A percentile compares a stretch with the other conserved stretches of the same genome.
These are phyloP conservation scores for Notocelia uddmanniana DNA, from an alignment of 2,888 invertebrate species.

Conservation along the genomic window DNA sequence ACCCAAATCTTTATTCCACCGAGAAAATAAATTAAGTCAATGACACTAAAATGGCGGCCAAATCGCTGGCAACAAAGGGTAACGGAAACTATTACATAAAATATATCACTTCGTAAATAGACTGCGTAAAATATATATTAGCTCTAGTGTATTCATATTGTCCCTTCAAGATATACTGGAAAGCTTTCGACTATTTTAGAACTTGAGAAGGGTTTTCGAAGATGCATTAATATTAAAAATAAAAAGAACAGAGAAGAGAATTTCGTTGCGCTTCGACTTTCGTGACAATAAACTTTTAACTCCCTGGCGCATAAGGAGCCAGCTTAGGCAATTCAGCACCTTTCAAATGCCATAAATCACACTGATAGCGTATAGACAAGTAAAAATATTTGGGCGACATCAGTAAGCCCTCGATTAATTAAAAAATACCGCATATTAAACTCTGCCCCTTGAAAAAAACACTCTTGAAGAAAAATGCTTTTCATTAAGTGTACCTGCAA, in stretches of 20 bases:
- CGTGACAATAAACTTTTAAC: background rate
- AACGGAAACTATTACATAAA: constrained; percentile 43
- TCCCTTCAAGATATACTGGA: constrained; percentile 37
- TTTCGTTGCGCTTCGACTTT: background rate
- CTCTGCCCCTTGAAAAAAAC: too few relatives aligned
- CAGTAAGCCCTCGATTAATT: too few relatives aligned
- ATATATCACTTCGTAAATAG: constrained; percentile 45
- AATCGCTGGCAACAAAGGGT: constrained; percentile 38
- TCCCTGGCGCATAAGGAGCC: background rate
- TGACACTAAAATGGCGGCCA: constrained; percentile 36
- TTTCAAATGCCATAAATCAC: background rate
- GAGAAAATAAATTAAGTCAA: constrained; percentile 43
- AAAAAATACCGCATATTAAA: too few relatives aligned
- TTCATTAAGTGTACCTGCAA: too few relatives aligned
- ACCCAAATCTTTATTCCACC: constrained; percentile 23
- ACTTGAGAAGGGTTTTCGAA: background rate
- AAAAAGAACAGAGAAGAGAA: background rate
- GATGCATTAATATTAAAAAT: background rate
- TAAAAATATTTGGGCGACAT: too few relatives aligned
- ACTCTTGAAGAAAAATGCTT: too few relatives aligned
- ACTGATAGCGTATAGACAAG: too few relatives aligned
- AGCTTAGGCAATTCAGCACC: background rate
- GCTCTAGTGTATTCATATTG: constrained; percentile 40
- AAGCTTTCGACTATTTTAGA: background rate
- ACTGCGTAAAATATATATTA: constrained; percentile 32